Base-by-base conservation (phyloP, 2,113 vertebrate genomes). In the Jaculus jaculus region DNA sequence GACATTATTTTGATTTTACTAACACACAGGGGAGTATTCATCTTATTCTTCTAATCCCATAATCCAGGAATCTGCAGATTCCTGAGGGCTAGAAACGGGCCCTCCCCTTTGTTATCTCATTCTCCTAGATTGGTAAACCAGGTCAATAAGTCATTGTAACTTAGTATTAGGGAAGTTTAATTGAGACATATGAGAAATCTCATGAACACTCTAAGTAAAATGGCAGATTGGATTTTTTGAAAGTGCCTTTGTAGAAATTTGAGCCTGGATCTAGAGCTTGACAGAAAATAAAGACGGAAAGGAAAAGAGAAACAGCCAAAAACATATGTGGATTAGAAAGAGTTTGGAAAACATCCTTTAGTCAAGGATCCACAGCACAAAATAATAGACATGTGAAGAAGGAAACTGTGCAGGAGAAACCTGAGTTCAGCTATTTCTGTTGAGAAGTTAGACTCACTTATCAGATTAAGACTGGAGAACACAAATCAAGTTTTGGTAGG, bases 31-130 rank as follows among this genome's bases (percentile, higher is more conserved):
- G 5, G 42, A 95, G 13, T 1, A 1, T 86, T 86, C 28, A n/a
- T 34, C 65, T n/a, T 66, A 6, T 60, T 12, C 16, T 26, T 2
- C 26, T 54, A 54, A 4, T 78, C 81, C 28, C 30, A 54, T 6
- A 23, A 24, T 4, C 18, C 23, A 60, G 54, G 7, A n/a, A 21
- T 51, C 4, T 32, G 9, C 13, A 54, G 18, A 20, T 12, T n/a
- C n/a, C n/a, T n/a, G n/a, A n/a, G 4, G 15, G 0, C 3, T 13
- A 8, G 7, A 24, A 2, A n/a, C 0, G 3, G 2, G 7, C 26
- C 3, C 0, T 39, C 2, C 12, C 28, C 23, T 42, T 54, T 11
- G 1, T 32, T 63, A 28, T 20, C 30, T 63, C 5, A 8, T 16
- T 74, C 20, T 54, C 63, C 83, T 71, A 32, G 34, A 32, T 66